These are phyloP conservation scores for Oscheius sp. DNA, from an alignment of 1,140 invertebrate genomes.

Conservation along the genomic window DNA sequence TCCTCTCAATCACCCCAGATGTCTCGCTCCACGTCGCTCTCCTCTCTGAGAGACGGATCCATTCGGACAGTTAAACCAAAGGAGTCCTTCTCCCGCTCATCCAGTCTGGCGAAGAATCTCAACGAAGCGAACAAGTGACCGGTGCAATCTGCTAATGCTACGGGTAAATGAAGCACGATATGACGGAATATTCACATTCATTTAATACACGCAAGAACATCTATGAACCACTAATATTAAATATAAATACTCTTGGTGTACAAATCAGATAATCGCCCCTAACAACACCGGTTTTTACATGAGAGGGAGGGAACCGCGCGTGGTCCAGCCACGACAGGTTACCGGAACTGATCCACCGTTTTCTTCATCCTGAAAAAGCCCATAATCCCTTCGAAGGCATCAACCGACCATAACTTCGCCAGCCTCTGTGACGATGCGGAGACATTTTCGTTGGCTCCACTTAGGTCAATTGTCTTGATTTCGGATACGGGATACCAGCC, in stretches of 20 bases:
- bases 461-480: not conserved
- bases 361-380: no score
- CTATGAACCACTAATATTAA: no score
- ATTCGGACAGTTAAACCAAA: not conserved
- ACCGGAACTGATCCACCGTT: no score
- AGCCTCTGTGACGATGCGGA: not conserved
- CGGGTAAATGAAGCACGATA: not conserved
- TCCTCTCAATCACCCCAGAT: not conserved
- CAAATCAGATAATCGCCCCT: no score
- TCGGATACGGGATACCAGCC: not conserved
- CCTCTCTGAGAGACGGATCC: not conserved
- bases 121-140: not conserved
- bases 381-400: no score
- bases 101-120: conserved; percentile 3
- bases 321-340: no score
- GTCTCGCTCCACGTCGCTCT: conserved; percentile 13
- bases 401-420: no score
- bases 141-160: not conserved
- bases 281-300: no score
- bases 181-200: no score
- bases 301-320: no score
- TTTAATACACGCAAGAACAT: no score
- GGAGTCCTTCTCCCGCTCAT: not conserved
- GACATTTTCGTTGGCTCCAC: not conserved
- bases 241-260: no score